These are phyloP conservation scores for Rotaria sp. DNA, from an alignment of 2,888 invertebrate genomes.

Conservation along the genomic window DNA sequence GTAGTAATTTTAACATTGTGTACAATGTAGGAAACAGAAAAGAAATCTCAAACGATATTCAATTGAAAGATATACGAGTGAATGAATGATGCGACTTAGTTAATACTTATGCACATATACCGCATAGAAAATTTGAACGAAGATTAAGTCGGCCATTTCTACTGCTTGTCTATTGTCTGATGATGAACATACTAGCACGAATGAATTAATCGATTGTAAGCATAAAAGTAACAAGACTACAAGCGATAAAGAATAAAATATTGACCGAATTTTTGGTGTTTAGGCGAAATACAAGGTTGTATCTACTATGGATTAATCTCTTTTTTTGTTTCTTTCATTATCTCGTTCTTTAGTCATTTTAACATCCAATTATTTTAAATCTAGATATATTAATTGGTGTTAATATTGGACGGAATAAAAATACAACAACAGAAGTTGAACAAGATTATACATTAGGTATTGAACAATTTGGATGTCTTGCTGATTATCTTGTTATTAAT, in stretches of 20 bases:
- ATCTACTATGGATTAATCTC: not conserved
- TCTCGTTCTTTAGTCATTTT: no score
- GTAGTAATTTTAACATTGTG: not conserved
- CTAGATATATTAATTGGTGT: constrained; percentile 66
- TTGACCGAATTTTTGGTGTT: not conserved
- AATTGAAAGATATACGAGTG: not conserved
- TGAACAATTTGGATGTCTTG: constrained; percentile 69
- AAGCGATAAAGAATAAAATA: not conserved
- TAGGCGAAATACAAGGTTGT: not conserved
- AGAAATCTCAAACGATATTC: not conserved
- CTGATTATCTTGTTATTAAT: constrained; percentile 93
- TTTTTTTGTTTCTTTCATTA: not conserved
- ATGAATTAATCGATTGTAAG: constrained; percentile 5
- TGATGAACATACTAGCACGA: constrained; percentile 2
- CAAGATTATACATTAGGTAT: constrained; percentile 80
- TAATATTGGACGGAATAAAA: constrained; percentile 91
- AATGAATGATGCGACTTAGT: constrained; percentile 11
- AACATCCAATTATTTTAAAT: not conserved
- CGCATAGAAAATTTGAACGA: constrained; percentile 10
- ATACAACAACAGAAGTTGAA: constrained; percentile 64
- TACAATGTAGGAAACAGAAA: not conserved
- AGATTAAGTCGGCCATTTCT: not conserved
- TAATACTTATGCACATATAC: not conserved
- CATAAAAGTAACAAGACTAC: not conserved
- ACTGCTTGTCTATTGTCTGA: constrained; percentile 7